Evolutionary conservation across 2,888 invertebrate genomes (phyloP).

Genomic region (Mythimna albipuncta): DNA sequence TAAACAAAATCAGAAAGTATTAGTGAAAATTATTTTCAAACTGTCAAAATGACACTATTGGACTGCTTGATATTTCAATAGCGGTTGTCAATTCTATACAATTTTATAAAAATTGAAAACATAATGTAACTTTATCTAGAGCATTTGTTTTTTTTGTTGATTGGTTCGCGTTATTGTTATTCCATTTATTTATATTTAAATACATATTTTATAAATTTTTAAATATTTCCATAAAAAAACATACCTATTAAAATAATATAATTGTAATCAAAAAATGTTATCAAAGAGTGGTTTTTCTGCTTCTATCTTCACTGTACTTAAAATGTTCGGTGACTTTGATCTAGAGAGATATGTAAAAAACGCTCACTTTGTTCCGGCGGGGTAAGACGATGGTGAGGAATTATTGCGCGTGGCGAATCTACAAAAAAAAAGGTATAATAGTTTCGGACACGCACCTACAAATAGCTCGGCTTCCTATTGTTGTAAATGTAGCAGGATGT

Average conservation of each 20-base stretch:
- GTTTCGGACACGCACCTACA: conserved; percentile 56
- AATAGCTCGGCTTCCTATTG: conserved; percentile 36
- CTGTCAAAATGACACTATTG: too few relatives aligned
- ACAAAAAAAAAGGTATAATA: conserved; percentile 59
- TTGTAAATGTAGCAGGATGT: conserved; percentile 9
- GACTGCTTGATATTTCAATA: too few relatives aligned
- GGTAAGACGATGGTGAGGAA: conserved; percentile 67
- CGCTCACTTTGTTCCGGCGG: conserved; percentile 61
- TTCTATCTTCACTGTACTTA: not conserved
- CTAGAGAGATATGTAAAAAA: conserved; percentile 50
- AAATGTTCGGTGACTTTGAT: conserved; percentile 54
- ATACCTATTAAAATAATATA: too few relatives aligned
- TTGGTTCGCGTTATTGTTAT: too few relatives aligned
- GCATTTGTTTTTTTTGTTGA: too few relatives aligned
- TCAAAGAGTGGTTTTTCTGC: conserved; percentile 18
- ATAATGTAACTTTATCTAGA: not conserved
- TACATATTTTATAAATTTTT: too few relatives aligned
- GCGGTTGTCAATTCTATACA: too few relatives aligned
- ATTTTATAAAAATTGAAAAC: not conserved
- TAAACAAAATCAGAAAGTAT: too few relatives aligned
- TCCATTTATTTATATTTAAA: too few relatives aligned
- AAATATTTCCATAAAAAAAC: too few relatives aligned
- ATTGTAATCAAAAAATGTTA: too few relatives aligned
- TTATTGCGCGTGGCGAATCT: conserved; percentile 74
- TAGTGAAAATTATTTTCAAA: too few relatives aligned